Percentiles rank a stretch among this genome's conserved stretches.
phyloP scores from a whole-genome alignment of 2,113 vertebrate species.

The Corythoichthys intestinalis region DNA sequence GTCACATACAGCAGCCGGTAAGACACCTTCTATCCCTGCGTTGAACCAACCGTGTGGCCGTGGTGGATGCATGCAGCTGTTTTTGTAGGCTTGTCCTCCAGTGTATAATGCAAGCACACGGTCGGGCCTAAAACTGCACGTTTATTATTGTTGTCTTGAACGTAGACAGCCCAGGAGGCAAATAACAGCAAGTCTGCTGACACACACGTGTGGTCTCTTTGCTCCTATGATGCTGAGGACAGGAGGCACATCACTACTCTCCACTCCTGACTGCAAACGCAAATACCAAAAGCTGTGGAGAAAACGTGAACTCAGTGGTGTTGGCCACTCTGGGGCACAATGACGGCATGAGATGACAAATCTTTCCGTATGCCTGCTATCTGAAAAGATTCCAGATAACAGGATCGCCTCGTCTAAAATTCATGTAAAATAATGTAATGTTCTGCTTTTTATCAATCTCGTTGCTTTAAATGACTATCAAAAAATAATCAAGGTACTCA shows the following conservation, averaged over 20 bases:
- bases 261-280: conserved; percentile 9
- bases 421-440: not conserved
- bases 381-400: conserved; percentile 16
- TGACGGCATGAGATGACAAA: conserved; percentile 24
- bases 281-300: conserved; percentile 30
- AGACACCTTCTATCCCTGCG: conserved; percentile 28
- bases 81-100: conserved; percentile 30
- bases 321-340: conserved; percentile 29
- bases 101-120: conserved; percentile 17
- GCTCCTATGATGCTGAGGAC: conserved; percentile 9
- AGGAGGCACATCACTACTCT: conserved; percentile 25
- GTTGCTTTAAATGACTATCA: conserved; percentile 28
- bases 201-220: conserved; percentile 6
- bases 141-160: conserved; percentile 35
- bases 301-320: conserved; percentile 31
- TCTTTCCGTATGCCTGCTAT: conserved; percentile 4
- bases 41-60: conserved; percentile 3
- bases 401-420: conserved; percentile 2
- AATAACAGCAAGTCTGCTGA: conserved; percentile 17
- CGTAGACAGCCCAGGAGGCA: conserved; percentile 13
- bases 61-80: conserved; percentile 29
- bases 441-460: conserved; percentile 15
- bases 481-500: not conserved
- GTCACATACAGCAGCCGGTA: conserved; percentile 74
- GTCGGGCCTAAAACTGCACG: conserved; percentile 39